Conservation (phyloP, 2,888 invertebrate species). For the Candidula unifasciata region DNA sequence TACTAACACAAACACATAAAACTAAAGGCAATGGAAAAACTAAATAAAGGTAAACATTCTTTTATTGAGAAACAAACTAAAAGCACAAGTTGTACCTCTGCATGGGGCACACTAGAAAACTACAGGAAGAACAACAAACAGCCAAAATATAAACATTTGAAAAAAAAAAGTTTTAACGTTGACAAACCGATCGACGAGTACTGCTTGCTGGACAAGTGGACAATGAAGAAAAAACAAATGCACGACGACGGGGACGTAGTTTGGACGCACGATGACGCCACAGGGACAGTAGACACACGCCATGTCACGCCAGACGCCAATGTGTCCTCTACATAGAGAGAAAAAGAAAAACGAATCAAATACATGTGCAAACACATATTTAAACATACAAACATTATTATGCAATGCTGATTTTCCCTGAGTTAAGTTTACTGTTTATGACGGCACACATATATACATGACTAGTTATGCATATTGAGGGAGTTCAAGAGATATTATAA, state of each 20-base stretch:
- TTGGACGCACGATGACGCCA: constrained; percentile 61
- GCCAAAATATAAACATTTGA: constrained; percentile 31
- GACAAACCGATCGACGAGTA: constrained; percentile 51
- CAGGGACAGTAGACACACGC: constrained; percentile 61
- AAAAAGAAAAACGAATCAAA: constrained; percentile 51
- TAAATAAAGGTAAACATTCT: neutral
- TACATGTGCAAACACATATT: neutral
- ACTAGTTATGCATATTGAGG: too few relatives aligned
- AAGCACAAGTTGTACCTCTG: constrained; percentile 37
- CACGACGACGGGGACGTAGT: constrained; percentile 54
- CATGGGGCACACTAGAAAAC: constrained; percentile 47
- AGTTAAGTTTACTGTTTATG: too few relatives aligned
- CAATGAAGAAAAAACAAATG: constrained; percentile 52
- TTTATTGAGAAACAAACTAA: constrained; percentile 27
- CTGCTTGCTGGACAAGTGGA: constrained; percentile 53
- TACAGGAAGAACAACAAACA: constrained; percentile 52
- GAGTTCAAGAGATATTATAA: too few relatives aligned
- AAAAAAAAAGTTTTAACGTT: constrained; percentile 23
- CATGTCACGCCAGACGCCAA: constrained; percentile 59
- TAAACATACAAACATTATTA: too few relatives aligned
- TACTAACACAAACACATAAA: constrained; percentile 7
- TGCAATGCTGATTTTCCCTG: too few relatives aligned
- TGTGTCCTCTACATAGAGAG: constrained; percentile 63
- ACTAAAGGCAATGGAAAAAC: constrained; percentile 20
- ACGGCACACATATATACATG: too few relatives aligned